A percentile compares a stretch with the other conserved stretches of the same genome.
phyloP scores from a whole-genome alignment of 2,797 vertebrate genomes.

The Rallus crepitans region DNA sequence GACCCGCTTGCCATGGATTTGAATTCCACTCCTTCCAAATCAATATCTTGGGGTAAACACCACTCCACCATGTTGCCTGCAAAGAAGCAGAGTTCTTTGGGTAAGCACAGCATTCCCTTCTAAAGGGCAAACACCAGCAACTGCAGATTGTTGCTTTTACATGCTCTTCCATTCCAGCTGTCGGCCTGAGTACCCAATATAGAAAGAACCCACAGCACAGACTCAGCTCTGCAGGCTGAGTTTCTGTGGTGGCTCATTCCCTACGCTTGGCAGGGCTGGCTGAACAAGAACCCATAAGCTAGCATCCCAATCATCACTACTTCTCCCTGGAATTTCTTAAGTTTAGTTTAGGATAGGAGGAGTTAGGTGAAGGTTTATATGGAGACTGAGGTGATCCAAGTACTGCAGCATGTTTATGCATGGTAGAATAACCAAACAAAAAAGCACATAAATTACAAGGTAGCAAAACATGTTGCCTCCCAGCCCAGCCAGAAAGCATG shows the following conservation, averaged over 20 bases:
- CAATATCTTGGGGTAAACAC: constrained; percentile 95
- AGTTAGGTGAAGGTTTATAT: background rate
- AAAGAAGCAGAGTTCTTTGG: background rate
- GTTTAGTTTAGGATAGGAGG: background rate
- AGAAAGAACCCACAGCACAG: background rate
- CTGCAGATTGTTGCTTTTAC: background rate
- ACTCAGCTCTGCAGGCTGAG: background rate
- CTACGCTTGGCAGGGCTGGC: background rate
- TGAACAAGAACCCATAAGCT: background rate
- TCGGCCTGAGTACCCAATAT: fast-evolving
- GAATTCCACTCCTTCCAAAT: constrained; percentile 97
- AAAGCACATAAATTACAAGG: background rate
- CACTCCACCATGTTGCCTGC: constrained; percentile 98
- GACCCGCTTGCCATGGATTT: constrained; percentile 99
- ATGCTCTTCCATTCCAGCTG: background rate
- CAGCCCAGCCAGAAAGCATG: background rate
- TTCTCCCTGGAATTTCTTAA: background rate
- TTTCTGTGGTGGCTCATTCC: background rate
- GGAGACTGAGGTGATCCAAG: background rate
- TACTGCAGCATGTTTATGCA: background rate
- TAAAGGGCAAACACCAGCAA: background rate
- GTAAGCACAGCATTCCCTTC: background rate
- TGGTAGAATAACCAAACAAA: constrained; percentile 2
- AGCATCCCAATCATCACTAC: background rate
- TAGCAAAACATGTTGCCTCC: background rate